Percentiles rank a stretch among this genome's conserved stretches.
Conservation (phyloP, 1,140 invertebrate species). For the Anoplophora glabripennis region DNA sequence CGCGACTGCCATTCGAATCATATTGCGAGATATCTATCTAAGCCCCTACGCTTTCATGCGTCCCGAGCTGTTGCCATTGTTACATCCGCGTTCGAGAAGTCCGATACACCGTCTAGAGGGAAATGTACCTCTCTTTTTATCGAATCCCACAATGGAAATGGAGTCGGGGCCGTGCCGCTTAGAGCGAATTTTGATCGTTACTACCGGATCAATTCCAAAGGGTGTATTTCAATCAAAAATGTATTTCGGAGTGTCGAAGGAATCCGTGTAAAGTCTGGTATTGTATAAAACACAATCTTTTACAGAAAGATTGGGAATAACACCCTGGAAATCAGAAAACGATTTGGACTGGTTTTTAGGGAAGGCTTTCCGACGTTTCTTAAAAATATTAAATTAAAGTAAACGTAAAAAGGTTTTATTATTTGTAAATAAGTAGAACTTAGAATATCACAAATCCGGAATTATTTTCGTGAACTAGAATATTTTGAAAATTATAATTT, state of each 20-base stretch:
- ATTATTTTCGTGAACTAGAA: too few relatives aligned
- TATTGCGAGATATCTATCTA: conserved; percentile 38
- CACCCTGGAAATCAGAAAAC: conserved; percentile 10
- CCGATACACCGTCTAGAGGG: conserved; percentile 17
- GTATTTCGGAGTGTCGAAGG: conserved; percentile 34
- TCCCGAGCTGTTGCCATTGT: conserved; percentile 22
- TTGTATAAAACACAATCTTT: conserved; percentile 38
- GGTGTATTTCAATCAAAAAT: conserved; percentile 39
- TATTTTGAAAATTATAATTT: too few relatives aligned
- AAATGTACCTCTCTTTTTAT: background rate
- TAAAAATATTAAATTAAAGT: too few relatives aligned
- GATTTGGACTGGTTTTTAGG: conserved; percentile 1
- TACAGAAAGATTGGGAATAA: conserved; percentile 24
- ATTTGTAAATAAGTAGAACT: too few relatives aligned
- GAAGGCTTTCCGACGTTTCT: too few relatives aligned
- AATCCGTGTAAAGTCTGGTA: conserved; percentile 28
- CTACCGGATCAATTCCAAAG: conserved; percentile 29
- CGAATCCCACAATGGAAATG: too few relatives aligned
- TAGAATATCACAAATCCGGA: too few relatives aligned
- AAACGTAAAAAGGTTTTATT: too few relatives aligned
- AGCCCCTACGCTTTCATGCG: conserved; percentile 31
- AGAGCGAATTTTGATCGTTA: too few relatives aligned
- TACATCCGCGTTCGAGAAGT: conserved; percentile 20
- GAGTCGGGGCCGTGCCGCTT: too few relatives aligned
- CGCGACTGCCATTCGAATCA: conserved; percentile 35